Evolutionary conservation across 2,888 invertebrate genomes (phyloP), one percentile per base, ranked within the genome.

Genomic region (Prosapia bicincta): DNA sequence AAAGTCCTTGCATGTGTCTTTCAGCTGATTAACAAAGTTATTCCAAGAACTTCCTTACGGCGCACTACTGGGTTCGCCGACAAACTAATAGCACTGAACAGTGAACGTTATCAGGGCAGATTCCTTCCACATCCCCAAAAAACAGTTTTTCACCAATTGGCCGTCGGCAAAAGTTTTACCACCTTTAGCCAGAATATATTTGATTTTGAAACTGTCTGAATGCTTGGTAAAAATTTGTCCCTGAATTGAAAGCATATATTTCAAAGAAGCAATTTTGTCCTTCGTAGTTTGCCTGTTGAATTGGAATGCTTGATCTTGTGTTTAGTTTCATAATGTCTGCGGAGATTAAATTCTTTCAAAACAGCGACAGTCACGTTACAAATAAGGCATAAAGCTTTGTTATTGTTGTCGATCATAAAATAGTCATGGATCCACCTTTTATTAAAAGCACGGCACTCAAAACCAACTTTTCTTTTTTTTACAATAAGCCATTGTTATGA

Each of bases 101-200:
- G n/a, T n/a, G n/a, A n/a, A n/a, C 32, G 65, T 74, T 74, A 24
- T 77, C 75, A 43, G 76, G 75, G 69, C 74, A 76, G 69, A 74
- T 68, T 54, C 69, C 26, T 71, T 70, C 68, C 70, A 75, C 75
- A 74, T 67, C 67, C 66, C 71, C 54, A 71, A 43, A 15, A 75
- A 67, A 67, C 66, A 67, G 38, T 66, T 71, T 71, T 77, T 75
- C 70, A 71, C 75, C 71, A 77, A 67, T 74, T 77, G 67, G 30
- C 75, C 71, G 74, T 77, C 77, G 54, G 75, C 71, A 77, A 75
- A 75, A 26, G 74, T 67, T 73, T 74, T 76, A 74, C 71, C 77
- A 66, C 67, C 70, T 74, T 77, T 71, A 54, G 74, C 74, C 67
- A 71, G 69, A 43, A 71, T 66, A 69, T 28, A 32, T 28, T 23